These are phyloP conservation scores for Agrenia bidenticulata DNA, from an alignment of 2,888 invertebrate genomes.

Conservation along the genomic window DNA sequence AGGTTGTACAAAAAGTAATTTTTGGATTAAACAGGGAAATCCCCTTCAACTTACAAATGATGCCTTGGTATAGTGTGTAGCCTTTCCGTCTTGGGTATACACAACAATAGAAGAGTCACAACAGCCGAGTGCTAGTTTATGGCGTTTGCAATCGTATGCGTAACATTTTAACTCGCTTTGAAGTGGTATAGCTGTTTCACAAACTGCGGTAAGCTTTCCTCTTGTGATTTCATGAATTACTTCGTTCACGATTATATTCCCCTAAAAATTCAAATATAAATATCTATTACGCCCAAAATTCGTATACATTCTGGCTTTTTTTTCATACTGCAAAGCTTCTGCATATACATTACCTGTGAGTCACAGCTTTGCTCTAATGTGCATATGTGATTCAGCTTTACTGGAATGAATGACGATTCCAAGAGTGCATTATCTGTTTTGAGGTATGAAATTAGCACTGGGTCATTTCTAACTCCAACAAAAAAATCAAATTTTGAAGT, in stretches of 20 bases:
- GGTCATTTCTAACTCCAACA: constrained; percentile 32
- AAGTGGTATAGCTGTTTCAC: constrained; percentile 49
- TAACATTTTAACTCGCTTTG: constrained; percentile 46
- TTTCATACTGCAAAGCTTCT: too few relatives aligned
- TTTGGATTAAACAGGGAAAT: neutral
- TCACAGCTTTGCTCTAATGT: constrained; percentile 47
- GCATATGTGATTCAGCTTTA: constrained; percentile 38
- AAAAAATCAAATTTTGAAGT: neutral
- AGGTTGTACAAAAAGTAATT: neutral
- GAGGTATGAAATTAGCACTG: constrained; percentile 40
- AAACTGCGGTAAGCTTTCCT: constrained; percentile 34
- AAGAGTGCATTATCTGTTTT: constrained; percentile 47
- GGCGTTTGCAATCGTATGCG: constrained; percentile 37
- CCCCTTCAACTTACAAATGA: constrained; percentile 42
- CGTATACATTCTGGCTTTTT: too few relatives aligned
- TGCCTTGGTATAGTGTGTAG: constrained; percentile 47
- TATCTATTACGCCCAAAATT: neutral
- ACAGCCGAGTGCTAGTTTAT: constrained; percentile 46
- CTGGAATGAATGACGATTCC: constrained; percentile 44
- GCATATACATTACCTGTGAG: constrained; percentile 42
- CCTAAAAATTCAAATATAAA: constrained; percentile 27
- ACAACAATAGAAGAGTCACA: constrained; percentile 47
- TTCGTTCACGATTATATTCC: constrained; percentile 46
- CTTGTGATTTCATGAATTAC: constrained; percentile 41
- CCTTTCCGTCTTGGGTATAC: constrained; percentile 48